These are phyloP conservation scores for Shinisaurus crocodilurus DNA, from an alignment of 2,113 vertebrate species.

Conservation along the genomic window DNA sequence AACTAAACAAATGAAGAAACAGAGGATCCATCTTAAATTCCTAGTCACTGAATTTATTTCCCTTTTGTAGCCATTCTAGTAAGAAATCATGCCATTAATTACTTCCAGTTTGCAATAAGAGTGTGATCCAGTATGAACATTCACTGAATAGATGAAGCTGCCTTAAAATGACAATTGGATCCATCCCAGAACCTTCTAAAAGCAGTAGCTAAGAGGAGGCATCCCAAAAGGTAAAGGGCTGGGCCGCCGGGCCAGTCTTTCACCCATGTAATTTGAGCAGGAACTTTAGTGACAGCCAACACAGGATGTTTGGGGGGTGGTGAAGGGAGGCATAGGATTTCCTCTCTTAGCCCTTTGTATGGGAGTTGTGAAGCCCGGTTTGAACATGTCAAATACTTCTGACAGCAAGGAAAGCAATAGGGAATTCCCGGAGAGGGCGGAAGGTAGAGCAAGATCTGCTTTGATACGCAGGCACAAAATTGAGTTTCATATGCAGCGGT, in stretches of 20 bases:
- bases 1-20: background rate
- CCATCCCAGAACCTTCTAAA: background rate
- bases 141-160: conserved; percentile 3
- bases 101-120: conserved; percentile 45
- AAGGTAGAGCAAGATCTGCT: background rate
- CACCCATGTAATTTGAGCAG: background rate
- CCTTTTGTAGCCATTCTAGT: conserved; percentile 21
- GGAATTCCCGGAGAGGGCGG: background rate
- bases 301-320: background rate
- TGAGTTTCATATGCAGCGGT: background rate
- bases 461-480: background rate
- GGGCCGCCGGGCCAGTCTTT: too few relatives aligned
- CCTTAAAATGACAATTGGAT: background rate
- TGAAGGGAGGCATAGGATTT: background rate
- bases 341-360: background rate
- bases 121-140: conserved; percentile 50
- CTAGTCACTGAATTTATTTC: background rate
- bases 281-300: background rate
- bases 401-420: background rate
- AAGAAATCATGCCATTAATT: background rate
- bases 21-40: background rate
- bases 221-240: background rate
- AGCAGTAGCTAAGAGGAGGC: background rate
- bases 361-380: background rate
- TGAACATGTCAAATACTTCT: background rate